Evolutionary conservation across 2,888 invertebrate genomes (phyloP), one percentile per base, ranked within the genome.

Genomic region (Andrena fulva): DNA sequence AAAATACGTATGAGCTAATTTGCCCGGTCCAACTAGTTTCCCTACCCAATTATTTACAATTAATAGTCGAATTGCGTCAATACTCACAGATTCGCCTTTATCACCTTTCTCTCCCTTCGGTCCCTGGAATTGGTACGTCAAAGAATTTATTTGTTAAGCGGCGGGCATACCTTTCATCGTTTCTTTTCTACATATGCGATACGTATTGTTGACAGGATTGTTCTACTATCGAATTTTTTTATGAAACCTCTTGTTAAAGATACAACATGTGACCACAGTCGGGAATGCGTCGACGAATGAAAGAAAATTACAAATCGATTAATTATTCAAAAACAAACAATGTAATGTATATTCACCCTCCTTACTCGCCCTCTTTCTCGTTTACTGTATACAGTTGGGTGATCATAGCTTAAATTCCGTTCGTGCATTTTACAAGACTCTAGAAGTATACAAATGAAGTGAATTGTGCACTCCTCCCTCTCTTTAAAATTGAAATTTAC

Each of bases 41-140:
- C 33, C 74, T 74, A 67, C 50, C 81, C 74, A 31, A 68, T 64
- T 73, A 76, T 68, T 62, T 77, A 82, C 70, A 69, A 82, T 72
- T 84, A 82, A 87, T 85, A 77, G 66, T 84, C 80, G 75, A 80
- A 84, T 87, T 83, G 81, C 80, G 77, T 88, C 86, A 85, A 88
- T 93, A 96, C 97, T 97, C 95, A 97, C 97, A 93, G 96, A 94
- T 94, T 97, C 97, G 92, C 98, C 98, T 94, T 97, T 97, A 93
- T 96, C 96, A 92, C 98, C 98, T 94, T 97, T 97, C 94, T 98
- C 98, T 87, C 98, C 98, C 94, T 97, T 97, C 82, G 97, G 97
- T 88, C 98, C 98, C 97, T 97, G 93, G 91, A 95, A 95, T 91
- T 89, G 85, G 84, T 87, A 87, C 85, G 86, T 82, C 80, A 86